Evolutionary conservation across 2,888 invertebrate species (phyloP).

Genomic region (Cremastobaeus sp.): DNA sequence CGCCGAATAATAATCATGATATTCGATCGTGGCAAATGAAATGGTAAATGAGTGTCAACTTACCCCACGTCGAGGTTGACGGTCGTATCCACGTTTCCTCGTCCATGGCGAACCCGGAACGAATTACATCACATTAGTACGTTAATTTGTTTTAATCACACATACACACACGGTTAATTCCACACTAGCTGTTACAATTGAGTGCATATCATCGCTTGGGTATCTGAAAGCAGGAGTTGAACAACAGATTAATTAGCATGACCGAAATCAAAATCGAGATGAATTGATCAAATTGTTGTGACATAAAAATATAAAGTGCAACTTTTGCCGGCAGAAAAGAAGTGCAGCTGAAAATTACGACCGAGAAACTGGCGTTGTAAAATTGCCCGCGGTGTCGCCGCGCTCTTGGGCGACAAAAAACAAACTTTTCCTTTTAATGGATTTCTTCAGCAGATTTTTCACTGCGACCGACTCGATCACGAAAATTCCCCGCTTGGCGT

Average conservation of each 20-base stretch:
- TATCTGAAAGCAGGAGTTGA: constrained; percentile 34
- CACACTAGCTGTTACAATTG: constrained; percentile 55
- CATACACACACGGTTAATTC: constrained; percentile 59
- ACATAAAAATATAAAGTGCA: no score
- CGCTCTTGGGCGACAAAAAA: no score
- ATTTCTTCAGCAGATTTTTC: no score
- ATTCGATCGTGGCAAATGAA: constrained; percentile 10
- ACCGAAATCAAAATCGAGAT: neutral
- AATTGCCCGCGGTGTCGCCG: no score
- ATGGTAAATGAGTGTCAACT: constrained; percentile 32
- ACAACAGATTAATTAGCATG: constrained; percentile 7
- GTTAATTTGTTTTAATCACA: constrained; percentile 59
- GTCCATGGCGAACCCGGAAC: constrained; percentile 57
- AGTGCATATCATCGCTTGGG: constrained; percentile 51
- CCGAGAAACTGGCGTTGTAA: no score
- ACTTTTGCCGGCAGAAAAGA: no score
- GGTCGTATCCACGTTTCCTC: constrained; percentile 55
- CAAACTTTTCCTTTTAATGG: no score
- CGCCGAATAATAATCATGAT: no score
- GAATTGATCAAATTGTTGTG: no score
- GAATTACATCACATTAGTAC: constrained; percentile 60
- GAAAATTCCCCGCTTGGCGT: constrained; percentile 10
- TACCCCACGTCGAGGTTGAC: constrained; percentile 55
- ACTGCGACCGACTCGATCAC: no score
- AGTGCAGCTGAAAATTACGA: no score